Evolutionary conservation across 2,888 invertebrate species (phyloP), one percentile per base, ranked within the genome.

Genomic region (Chaetoderma sp.): DNA sequence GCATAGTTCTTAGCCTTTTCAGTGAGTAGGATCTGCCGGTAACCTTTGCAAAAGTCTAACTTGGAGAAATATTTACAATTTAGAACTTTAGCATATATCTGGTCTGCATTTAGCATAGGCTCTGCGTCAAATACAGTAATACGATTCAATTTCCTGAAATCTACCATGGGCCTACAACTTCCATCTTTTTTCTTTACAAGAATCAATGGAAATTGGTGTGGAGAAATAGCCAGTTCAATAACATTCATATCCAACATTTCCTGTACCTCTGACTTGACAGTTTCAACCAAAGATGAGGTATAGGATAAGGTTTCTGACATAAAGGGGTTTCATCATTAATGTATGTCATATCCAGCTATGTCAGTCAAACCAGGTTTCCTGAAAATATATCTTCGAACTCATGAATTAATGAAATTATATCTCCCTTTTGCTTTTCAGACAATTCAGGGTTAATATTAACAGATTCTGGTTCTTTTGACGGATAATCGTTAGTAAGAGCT

Each of bases 101-200:
- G 99, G 98, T 8, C 88, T 99, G 16, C 90, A 99, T 49, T 99
- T 98, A 99, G 96, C 97, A 8, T 92, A 97, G 83, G 94, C 97
- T 0, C 99, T 99, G 87, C 88, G 98, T 60, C 90, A 99, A 44
- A 94, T 98, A 91, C 98, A 99, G 88, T 94, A 94, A 86, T 82
- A 87, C 65, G 87, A 87, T 72, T 69, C 87, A 65, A 86, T 87
- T 86, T 74, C 60, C 75, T 55, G 42, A 64, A 66, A 30, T 66
- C 66, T 10, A 66, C 39, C 16, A 56, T 57, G 39, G 57, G 56
- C 30, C 66, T 18, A 44, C 33, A 47, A 10, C 45, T 57, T n/a
- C 58, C 63, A 45, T 66, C 66, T 39, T 30, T 30, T 30, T 67
- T 67, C 47, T 33, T 10, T 32, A 55, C 55, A 8, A 71, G 16